A percentile compares a stretch with the other conserved stretches of the same genome.
phyloP scores from a whole-genome alignment of 30 jellyfish, hydroid and myxozoan species.

The Aurelia coerulea region DNA sequence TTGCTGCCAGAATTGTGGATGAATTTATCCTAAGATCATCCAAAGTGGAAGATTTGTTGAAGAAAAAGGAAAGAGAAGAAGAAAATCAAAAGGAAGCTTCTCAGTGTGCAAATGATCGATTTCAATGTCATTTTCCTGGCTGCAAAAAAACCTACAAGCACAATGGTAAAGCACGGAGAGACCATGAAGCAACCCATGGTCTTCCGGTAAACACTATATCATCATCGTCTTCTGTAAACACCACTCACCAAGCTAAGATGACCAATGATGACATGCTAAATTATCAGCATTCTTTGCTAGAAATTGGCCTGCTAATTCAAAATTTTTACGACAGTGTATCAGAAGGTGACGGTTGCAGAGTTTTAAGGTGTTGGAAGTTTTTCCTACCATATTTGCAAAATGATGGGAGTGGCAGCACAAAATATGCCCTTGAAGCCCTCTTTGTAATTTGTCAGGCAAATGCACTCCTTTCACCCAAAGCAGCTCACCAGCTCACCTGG shows the following conservation, averaged over 20 bases:
- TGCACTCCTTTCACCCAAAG: constrained; percentile 37
- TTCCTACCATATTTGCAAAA: not conserved
- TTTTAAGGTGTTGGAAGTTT: constrained; percentile 13
- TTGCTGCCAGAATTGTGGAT: not conserved
- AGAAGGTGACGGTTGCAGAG: constrained; percentile 32
- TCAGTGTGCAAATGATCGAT: not conserved
- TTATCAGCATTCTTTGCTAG: constrained; percentile 33
- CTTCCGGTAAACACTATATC: too few species aligned
- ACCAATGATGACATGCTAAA: constrained; percentile 23
- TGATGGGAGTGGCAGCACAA: constrained; percentile 21
- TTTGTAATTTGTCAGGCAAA: not conserved
- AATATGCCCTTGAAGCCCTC: constrained; percentile 32
- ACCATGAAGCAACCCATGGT: constrained; percentile 23
- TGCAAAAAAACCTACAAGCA: constrained; percentile 13
- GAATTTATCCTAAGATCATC: too few species aligned
- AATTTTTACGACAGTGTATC: constrained; percentile 18
- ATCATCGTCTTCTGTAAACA: not conserved
- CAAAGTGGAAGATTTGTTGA: too few species aligned
- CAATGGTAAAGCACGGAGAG: constrained; percentile 6
- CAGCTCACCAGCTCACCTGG: constrained; percentile 53
- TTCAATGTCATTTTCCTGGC: constrained; percentile 8
- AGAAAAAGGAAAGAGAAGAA: constrained; percentile 7
- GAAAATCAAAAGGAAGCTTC: not conserved
- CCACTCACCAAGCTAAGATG: not conserved
- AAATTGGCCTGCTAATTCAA: constrained; percentile 13